These are phyloP conservation scores for Campodea augens DNA, from an alignment of 1,140 invertebrate species.

Conservation along the genomic window DNA sequence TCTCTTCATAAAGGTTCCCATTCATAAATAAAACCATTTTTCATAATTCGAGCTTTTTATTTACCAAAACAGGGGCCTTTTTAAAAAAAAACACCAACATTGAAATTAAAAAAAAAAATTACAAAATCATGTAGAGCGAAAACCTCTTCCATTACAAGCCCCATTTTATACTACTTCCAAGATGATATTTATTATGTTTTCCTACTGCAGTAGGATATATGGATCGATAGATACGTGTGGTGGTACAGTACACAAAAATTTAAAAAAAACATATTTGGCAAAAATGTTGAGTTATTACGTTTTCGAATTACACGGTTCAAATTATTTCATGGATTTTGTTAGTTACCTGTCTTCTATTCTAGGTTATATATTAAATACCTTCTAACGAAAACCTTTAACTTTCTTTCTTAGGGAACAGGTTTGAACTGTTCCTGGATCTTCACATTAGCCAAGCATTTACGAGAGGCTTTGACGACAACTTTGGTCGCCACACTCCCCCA, in stretches of 20 bases:
- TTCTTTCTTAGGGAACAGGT: conserved; percentile 27
- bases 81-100: too few species aligned
- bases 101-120: too few species aligned
- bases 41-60: too few species aligned
- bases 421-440: conserved; percentile 50
- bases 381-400: background rate
- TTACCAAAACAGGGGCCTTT: too few species aligned
- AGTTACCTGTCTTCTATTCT: conserved; percentile 10
- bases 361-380: background rate
- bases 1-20: too few species aligned
- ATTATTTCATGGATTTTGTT: background rate
- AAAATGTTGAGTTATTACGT: too few species aligned
- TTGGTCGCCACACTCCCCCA: conserved; percentile 36
- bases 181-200: background rate
- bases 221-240: too few species aligned
- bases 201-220: too few species aligned
- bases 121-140: background rate
- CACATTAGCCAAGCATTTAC: conserved; percentile 55
- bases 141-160: conserved; percentile 19
- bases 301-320: too few species aligned
- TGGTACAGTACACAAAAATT: background rate
- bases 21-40: too few species aligned
- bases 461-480: conserved; percentile 68
- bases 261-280: too few species aligned
- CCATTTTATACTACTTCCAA: background rate